These are phyloP conservation scores for Sminthurinus aureus DNA, from an alignment of 2,888 invertebrate genomes.

Conservation along the genomic window DNA sequence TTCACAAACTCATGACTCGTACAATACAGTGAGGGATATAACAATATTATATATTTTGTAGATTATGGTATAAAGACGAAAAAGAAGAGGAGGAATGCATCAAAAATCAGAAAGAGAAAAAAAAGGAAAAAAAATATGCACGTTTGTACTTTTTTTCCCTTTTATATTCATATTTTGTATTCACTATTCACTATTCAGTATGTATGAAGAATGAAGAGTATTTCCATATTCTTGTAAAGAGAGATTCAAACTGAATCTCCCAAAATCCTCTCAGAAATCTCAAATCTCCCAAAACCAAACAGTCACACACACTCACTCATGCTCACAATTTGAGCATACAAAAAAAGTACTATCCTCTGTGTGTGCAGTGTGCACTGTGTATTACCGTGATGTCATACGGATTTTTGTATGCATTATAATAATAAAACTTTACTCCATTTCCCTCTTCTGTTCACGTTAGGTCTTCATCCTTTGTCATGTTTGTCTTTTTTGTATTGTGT, in stretches of 20 bases:
- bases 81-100: too few species aligned
- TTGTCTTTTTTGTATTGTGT: background rate
- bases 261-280: constrained; percentile 6
- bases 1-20: background rate
- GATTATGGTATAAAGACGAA: background rate
- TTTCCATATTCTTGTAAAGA: constrained; percentile 5
- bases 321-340: background rate
- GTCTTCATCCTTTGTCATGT: background rate
- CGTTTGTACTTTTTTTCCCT: background rate
- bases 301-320: background rate
- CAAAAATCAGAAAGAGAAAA: too few species aligned
- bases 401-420: background rate
- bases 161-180: background rate
- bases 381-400: background rate
- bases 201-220: too few species aligned
- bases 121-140: background rate
- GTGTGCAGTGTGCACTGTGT: too few species aligned
- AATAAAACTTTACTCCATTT: background rate
- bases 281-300: constrained; percentile 16
- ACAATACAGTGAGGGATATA: background rate
- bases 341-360: background rate
- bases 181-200: too few species aligned
- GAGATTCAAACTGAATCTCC: constrained; percentile 5
- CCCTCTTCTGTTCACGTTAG: background rate
- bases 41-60: too few species aligned